A percentile compares a stretch with the other conserved stretches of the same genome.
phyloP scores from a whole-genome alignment of 1,140 invertebrate genomes.

The Ceratosolen solmsi region DNA sequence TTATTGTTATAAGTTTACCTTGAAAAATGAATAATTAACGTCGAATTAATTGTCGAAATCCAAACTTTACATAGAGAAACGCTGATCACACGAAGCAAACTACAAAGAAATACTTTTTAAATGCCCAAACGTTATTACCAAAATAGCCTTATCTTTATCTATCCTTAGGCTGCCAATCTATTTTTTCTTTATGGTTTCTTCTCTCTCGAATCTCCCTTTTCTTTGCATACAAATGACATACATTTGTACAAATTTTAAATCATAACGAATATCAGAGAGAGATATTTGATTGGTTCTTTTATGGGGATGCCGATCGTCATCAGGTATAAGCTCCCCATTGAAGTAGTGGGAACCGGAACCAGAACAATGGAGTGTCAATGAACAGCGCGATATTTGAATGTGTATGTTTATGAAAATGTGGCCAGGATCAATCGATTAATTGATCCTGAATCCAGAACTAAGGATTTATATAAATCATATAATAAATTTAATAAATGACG shows the following conservation, averaged over 20 bases:
- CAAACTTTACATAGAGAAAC: neutral
- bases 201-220: neutral
- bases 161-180: no score
- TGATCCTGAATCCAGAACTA: no score
- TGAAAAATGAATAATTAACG: neutral
- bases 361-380: neutral
- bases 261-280: slow-evolving; percentile 4
- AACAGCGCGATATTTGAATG: neutral
- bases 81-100: neutral
- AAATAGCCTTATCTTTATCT: neutral
- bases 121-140: neutral
- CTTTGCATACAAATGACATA: neutral
- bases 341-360: neutral
- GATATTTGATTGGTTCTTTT: neutral
- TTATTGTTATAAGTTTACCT: no score
- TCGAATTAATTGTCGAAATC: neutral
- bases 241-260: slow-evolving; percentile 8
- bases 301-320: neutral
- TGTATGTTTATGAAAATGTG: no score
- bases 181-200: neutral
- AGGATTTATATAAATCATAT: no score
- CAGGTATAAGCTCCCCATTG: neutral
- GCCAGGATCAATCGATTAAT: no score
- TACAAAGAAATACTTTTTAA: slow-evolving; percentile 2
- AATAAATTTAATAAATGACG: no score